Base-by-base conservation (phyloP, 53 echinoderm and acorn worm genomes). In the Mesocentrotus franciscanus region DNA sequence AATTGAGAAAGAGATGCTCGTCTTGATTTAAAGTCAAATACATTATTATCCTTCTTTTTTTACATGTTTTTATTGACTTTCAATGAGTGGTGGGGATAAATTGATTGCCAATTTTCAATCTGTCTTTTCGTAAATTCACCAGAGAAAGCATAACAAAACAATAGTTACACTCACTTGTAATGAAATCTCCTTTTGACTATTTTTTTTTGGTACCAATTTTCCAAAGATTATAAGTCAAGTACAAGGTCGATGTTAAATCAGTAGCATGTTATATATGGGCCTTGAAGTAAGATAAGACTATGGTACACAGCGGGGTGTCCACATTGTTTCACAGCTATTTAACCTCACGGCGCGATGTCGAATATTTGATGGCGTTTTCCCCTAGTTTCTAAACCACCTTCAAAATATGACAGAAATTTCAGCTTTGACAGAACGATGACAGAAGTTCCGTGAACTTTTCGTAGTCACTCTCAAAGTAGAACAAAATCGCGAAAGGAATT, bases 271-370 rank as follows among this genome's bases (percentile, higher is more conserved):
- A 18, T 64, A 13, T 61, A 64, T 20, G 64, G 64, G 64, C 15
- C 64, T 16, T 14, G 14, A 42, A 81, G 42, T 81, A 81, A 81
- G 81, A 81, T 5, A 35, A 42, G 18, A 42, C 20, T 34, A 15
- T 8, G 42, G 18, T 81, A 81, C 81, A 42, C 81, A 39, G 81
- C 8, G 81, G 91, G 92, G 92, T 92, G 75, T 74, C 92, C 39
- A 74, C 92, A 92, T 92, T 92, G 76, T 75, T 92, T 92, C 70
- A 75, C 92, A 92, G 92, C 34, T 92, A 92, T 92, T 92, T 92
- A 92, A 92, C 92, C 92, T 92, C 92, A 92, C n/a, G 92, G 92
- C 29, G 92, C 71, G 92, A 72, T 74, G 75, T 75, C 18, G 56
- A 70, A 72, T 72, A 92, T 92, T 71, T 91, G 66, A 35, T 35